Evolutionary conservation across 2,113 vertebrate genomes (phyloP).

Genomic region (Eidolon helvum): DNA sequence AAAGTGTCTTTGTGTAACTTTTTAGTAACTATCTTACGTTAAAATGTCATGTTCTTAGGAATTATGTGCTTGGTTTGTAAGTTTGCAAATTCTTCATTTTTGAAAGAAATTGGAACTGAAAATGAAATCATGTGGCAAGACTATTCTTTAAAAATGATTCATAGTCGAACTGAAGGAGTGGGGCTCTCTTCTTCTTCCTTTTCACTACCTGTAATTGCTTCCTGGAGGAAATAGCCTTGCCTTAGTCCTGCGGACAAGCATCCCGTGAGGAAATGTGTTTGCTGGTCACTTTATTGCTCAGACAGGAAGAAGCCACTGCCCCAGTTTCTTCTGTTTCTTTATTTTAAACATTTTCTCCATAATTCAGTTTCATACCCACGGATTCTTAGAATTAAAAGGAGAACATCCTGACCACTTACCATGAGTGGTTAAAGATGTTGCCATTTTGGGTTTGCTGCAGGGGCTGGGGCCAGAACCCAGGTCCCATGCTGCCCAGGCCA

Average conservation of each 20-base stretch:
- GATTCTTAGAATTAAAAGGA: neutral
- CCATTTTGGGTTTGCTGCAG: neutral
- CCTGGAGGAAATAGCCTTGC: neutral
- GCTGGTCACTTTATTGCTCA: neutral
- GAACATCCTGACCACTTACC: neutral
- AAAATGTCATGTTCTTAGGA: neutral
- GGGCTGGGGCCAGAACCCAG: neutral
- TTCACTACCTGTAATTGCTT: neutral
- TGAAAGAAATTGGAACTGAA: slow-evolving; percentile 42
- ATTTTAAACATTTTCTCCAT: neutral
- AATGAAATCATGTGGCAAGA: neutral
- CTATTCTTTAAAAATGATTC: slow-evolving; percentile 24
- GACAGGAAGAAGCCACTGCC: neutral
- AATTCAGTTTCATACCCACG: neutral
- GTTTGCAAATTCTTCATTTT: slow-evolving; percentile 35
- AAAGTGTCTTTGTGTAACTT: neutral
- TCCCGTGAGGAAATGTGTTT: neutral
- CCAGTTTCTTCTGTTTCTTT: neutral
- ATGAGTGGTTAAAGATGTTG: neutral
- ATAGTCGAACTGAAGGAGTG: neutral
- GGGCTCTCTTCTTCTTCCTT: neutral
- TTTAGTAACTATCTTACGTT: neutral
- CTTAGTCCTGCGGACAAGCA: neutral
- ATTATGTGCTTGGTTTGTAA: neutral
- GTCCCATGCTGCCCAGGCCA: no score